These are phyloP conservation scores for Dinocampus coccinellae DNA, from an alignment of 2,888 invertebrate species.

Conservation along the genomic window DNA sequence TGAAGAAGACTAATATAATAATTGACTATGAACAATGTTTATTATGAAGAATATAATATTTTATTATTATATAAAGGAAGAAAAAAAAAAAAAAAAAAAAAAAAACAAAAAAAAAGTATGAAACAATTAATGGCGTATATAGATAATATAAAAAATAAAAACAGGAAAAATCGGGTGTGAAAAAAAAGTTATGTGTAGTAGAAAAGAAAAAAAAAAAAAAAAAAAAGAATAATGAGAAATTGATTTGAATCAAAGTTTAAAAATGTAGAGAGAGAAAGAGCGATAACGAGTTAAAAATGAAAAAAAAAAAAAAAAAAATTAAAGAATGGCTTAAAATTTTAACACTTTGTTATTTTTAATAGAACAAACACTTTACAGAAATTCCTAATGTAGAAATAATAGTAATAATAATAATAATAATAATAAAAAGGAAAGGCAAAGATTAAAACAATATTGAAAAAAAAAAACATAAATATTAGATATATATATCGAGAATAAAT, in stretches of 20 bases:
- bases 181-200: slow-evolving; percentile 46
- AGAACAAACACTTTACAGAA: neutral
- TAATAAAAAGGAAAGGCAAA: too few species aligned
- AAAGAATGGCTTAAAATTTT: slow-evolving; percentile 31
- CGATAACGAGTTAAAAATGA: too few species aligned
- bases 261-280: slow-evolving; percentile 22
- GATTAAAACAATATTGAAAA: neutral
- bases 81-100: too few species aligned
- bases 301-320: slow-evolving; percentile 6
- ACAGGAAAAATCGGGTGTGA: slow-evolving; percentile 51
- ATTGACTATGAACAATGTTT: slow-evolving; percentile 64
- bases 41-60: slow-evolving; percentile 64
- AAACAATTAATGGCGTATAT: slow-evolving; percentile 58
- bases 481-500: slow-evolving; percentile 33
- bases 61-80: slow-evolving; percentile 60
- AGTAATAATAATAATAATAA: too few species aligned
- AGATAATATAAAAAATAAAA: slow-evolving; percentile 49
- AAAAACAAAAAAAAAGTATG: slow-evolving; percentile 61
- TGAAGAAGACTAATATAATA: slow-evolving; percentile 64
- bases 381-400: slow-evolving; percentile 7
- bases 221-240: neutral
- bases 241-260: neutral
- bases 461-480: too few species aligned
- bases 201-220: too few species aligned
- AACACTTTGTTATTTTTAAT: slow-evolving; percentile 19